A percentile compares a stretch with the other conserved stretches of the same genome.
Conservation (phyloP, 2,797 vertebrate genomes). For the Macropus fuliginosus region DNA sequence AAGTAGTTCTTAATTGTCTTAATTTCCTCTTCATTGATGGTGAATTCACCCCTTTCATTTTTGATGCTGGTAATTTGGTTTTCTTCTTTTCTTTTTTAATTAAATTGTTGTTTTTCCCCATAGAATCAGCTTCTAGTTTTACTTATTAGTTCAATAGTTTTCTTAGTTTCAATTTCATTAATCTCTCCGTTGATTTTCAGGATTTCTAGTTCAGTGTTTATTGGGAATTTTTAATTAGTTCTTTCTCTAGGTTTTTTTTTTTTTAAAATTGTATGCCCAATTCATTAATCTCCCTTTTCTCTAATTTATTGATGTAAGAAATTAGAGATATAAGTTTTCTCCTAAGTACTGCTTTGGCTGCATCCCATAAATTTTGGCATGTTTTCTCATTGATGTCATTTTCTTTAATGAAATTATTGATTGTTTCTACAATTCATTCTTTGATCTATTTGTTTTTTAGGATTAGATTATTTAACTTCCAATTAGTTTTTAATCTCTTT, state of each 20-base stretch:
- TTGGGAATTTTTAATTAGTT: background rate
- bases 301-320: background rate
- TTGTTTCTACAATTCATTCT: background rate
- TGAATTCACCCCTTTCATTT: background rate
- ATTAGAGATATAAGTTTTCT: background rate
- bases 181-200: background rate
- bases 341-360: background rate
- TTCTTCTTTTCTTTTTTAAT: background rate
- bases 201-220: background rate
- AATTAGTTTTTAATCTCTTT: background rate
- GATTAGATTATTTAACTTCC: background rate
- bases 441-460: background rate
- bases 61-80: background rate
- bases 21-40: background rate
- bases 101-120: background rate
- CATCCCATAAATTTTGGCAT: background rate
- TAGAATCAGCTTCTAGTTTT: background rate
- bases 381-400: background rate
- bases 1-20: background rate
- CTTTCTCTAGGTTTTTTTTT: background rate
- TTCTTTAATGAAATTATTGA: background rate
- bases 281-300: background rate
- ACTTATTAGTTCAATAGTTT: background rate
- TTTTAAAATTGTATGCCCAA: background rate
- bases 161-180: background rate